Conservation (phyloP, 2,888 invertebrate genomes). For the Sarcophaga variegata region DNA sequence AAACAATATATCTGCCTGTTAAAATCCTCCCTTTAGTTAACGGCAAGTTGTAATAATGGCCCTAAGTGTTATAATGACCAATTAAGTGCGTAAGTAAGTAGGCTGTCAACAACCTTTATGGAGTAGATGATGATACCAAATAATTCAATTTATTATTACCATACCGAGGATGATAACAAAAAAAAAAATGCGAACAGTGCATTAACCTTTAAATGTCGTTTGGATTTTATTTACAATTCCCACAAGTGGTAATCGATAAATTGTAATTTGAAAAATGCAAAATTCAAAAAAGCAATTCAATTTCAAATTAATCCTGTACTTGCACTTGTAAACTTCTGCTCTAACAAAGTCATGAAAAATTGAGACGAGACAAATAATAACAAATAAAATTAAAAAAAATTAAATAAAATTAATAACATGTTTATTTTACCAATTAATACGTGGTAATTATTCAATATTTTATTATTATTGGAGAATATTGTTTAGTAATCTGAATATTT, state of each 20-base stretch:
- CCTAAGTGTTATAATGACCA: too few relatives aligned
- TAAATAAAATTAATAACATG: slow-evolving; percentile 24
- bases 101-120: too few relatives aligned
- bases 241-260: neutral
- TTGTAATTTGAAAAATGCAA: neutral
- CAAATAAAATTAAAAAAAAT: neutral
- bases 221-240: neutral
- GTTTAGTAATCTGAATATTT: slow-evolving; percentile 6
- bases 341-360: slow-evolving; percentile 14
- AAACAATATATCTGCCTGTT: too few relatives aligned
- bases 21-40: too few relatives aligned
- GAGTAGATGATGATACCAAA: too few relatives aligned
- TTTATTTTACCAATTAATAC: neutral
- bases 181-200: neutral
- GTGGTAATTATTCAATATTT: neutral
- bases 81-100: too few relatives aligned
- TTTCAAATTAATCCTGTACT: neutral
- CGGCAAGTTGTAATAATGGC: too few relatives aligned
- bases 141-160: too few relatives aligned
- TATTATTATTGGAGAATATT: slow-evolving; percentile 1
- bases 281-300: neutral
- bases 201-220: neutral
- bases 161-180: neutral
- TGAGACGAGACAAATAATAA: slow-evolving; percentile 19
- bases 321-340: too few relatives aligned